Percentiles rank a stretch among this genome's conserved stretches.
phyloP scores from a whole-genome alignment of 2,888 invertebrate genomes.

The Cerastis rubricosa region DNA sequence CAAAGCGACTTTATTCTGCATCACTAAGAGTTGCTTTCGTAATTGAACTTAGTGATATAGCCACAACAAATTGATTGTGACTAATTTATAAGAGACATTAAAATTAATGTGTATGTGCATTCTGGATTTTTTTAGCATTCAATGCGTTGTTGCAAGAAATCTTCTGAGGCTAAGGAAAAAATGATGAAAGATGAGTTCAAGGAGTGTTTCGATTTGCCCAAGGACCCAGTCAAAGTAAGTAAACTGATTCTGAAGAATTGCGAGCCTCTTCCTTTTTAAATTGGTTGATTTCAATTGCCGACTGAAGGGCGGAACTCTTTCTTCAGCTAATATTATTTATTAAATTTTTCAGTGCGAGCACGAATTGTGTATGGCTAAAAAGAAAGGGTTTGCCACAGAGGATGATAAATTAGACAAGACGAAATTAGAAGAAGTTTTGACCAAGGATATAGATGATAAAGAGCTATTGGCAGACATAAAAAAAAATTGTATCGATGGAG shows the following conservation, averaged over 20 bases:
- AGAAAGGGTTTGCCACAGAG: constrained; percentile 66
- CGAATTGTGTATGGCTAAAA: constrained; percentile 70
- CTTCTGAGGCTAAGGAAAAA: neutral
- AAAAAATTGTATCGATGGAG: constrained; percentile 40
- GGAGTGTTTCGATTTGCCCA: constrained; percentile 34
- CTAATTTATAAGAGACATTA: too few relatives aligned
- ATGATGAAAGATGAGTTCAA: neutral
- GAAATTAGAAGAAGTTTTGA: constrained; percentile 46
- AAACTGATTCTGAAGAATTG: neutral
- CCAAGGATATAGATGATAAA: constrained; percentile 36
- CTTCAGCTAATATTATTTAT: neutral
- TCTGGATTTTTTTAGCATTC: constrained; percentile 30
- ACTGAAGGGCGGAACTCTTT: neutral
- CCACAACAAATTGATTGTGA: neutral
- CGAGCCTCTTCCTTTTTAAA: neutral
- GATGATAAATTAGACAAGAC: constrained; percentile 67
- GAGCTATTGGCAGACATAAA: constrained; percentile 21
- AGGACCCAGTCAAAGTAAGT: constrained; percentile 43
- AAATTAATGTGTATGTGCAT: neutral
- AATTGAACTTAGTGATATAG: neutral
- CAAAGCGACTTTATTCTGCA: neutral
- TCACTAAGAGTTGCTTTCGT: neutral
- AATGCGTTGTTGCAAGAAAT: constrained; percentile 32
- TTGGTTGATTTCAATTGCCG: neutral
- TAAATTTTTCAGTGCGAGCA: constrained; percentile 68